Evolutionary conservation across 1,140 invertebrate species (phyloP).

Genomic region (Acromyrmex heyeri): DNA sequence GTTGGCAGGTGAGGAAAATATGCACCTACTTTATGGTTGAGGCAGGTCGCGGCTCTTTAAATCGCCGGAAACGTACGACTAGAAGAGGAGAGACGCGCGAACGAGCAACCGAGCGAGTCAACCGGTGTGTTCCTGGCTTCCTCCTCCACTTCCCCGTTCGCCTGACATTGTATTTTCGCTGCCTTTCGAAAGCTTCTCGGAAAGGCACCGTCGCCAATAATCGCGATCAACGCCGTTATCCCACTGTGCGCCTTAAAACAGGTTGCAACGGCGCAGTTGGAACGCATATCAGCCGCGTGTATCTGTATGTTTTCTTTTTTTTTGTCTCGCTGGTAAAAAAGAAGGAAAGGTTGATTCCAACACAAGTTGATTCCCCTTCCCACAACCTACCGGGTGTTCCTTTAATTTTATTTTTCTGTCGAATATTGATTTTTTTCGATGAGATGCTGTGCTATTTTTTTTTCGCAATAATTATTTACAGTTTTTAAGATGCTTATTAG

Average conservation of each 20-base stretch:
- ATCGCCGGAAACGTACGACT: conserved; percentile 66
- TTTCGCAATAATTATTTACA: background rate
- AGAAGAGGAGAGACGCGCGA: conserved; percentile 11
- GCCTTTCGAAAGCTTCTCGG: conserved; percentile 54
- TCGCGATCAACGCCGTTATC: conserved; percentile 49
- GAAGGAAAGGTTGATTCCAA: background rate
- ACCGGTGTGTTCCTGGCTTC: background rate
- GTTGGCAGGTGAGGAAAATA: conserved; percentile 64
- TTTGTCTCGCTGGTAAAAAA: background rate
- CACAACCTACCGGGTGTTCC: background rate
- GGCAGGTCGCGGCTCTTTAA: conserved; percentile 66
- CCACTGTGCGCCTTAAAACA: conserved; percentile 37
- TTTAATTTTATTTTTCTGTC: background rate
- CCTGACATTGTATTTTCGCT: conserved; percentile 60
- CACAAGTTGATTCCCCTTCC: background rate
- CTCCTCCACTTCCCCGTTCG: background rate
- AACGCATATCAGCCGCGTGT: conserved; percentile 25
- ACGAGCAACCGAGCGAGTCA: background rate
- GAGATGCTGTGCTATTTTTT: background rate
- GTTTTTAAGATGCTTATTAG: no score
- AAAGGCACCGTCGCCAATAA: conserved; percentile 37
- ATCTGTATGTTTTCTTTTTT: conserved; percentile 9
- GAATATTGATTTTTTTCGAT: background rate
- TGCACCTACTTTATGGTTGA: conserved; percentile 64
- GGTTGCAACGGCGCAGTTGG: conserved; percentile 51